Base-by-base conservation (phyloP, 1,140 invertebrate genomes). In the Sogatella furcifera region DNA sequence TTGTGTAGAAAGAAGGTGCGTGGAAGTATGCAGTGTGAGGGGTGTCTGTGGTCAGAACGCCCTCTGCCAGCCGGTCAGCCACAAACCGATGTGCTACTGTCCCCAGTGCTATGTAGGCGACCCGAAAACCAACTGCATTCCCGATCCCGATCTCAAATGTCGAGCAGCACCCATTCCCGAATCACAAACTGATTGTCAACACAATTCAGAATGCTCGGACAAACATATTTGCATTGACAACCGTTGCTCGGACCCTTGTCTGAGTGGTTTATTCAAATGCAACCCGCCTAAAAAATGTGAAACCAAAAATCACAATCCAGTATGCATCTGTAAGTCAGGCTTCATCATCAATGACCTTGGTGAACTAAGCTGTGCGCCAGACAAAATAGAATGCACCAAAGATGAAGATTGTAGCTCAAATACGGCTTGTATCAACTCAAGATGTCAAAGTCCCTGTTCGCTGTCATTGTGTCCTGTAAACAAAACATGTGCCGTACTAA, bases 21-120 rank as follows among this genome's bases (percentile, higher is more conserved):
- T 89, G 74, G 90, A 95, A 77, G 92, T 90, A 64, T 95, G 92
- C 78, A 85, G 82, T 67, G 78, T 93, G 66, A 83, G 88, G 65
- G 90, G 86, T 65, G 87, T 87, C 61, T 95, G 92, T 74, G 92
- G 92, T 62, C 80, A 85, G 65, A 92, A 94, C 75, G 91, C 92
- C 46, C 77, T 93, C 38, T 95, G 92, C 73, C 82, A 82, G 66
- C 85, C 90, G 44, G 81, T 92, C 54, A 75, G 87, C 68, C 92
- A 94, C 74, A 83, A 84, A 69, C 84, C 90, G 10, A 81, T 85
- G 61, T 94, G 91, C 72, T 85, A 86, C 31, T 95, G 92, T 71
- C 88, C 90, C 41, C 85, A 89, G 69, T 94, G 91, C 73, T 86
- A 91, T 74, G 79, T 87, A 57, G 91, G 91, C 31, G 82, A 85